phyloP scores from a whole-genome alignment of 2,797 vertebrate genomes.

The Microchirus variegatus region DNA sequence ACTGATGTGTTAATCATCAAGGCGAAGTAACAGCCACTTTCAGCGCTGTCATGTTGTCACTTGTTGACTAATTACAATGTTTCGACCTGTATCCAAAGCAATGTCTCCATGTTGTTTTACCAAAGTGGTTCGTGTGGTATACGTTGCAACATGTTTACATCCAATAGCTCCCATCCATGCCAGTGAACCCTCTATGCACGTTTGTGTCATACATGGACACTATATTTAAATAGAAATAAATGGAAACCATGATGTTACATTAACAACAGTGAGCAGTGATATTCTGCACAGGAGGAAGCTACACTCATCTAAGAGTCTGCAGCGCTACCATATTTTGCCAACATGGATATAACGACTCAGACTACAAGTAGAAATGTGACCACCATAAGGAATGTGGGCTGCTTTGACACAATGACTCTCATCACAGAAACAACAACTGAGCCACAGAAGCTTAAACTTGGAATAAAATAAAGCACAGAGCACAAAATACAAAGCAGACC shows the following conservation, averaged over 20 bases:
- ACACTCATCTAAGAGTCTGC: background rate
- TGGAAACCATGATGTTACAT: background rate
- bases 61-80: slow-evolving; percentile 52
- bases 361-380: slow-evolving; percentile 31
- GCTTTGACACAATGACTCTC: slow-evolving; percentile 13
- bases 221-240: too few relatives aligned
- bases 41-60: slow-evolving; percentile 38
- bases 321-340: slow-evolving; percentile 33
- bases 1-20: slow-evolving; percentile 11
- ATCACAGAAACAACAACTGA: background rate
- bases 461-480: background rate
- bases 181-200: too few relatives aligned
- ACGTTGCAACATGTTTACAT: slow-evolving; percentile 31
- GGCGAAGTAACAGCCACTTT: slow-evolving; percentile 30
- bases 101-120: slow-evolving; percentile 14
- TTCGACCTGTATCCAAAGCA: slow-evolving; percentile 26
- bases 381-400: slow-evolving; percentile 22
- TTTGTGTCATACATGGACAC: too few relatives aligned
- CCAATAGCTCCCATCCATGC: slow-evolving; percentile 1
- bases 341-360: too few relatives aligned
- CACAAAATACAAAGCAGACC: background rate
- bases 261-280: background rate
- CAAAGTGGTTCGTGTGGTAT: slow-evolving; percentile 3
- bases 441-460: slow-evolving; percentile 6
- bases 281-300: background rate